Evolutionary conservation across 2,797 vertebrate species (phyloP).

Genomic region (Triplophysa bombifrons): DNA sequence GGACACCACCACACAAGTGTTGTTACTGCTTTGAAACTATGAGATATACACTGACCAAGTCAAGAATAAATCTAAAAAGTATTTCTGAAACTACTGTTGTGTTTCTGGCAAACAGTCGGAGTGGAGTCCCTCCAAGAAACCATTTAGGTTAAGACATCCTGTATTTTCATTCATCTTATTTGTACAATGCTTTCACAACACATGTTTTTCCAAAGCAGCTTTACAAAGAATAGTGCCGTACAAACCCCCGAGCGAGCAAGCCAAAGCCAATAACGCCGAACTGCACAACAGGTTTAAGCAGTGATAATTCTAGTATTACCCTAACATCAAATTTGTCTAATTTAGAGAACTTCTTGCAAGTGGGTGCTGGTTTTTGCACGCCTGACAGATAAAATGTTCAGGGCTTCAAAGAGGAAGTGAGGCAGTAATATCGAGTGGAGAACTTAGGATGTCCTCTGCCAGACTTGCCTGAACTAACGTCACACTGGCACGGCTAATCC

Average conservation of each 20-base stretch:
- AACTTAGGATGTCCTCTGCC: not conserved
- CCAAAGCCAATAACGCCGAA: not conserved
- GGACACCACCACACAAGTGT: not conserved
- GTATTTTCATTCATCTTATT: not conserved
- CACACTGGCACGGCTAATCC: conserved; percentile 19
- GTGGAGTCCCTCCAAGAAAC: not conserved
- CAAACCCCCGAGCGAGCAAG: not conserved
- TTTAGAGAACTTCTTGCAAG: not conserved
- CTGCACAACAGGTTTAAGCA: not conserved
- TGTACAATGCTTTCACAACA: not conserved
- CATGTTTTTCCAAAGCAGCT: not conserved
- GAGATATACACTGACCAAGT: not conserved
- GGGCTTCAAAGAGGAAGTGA: not conserved
- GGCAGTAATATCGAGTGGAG: not conserved
- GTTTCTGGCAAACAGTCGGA: not conserved
- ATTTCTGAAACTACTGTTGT: no score
- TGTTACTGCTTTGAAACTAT: not conserved
- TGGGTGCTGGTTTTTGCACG: not conserved
- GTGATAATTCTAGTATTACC: not conserved
- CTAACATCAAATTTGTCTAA: not conserved
- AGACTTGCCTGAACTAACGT: conserved; percentile 21
- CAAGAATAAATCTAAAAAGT: not conserved
- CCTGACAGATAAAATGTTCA: conserved; percentile 16
- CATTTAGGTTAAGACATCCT: not conserved
- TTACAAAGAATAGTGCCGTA: not conserved